Evolutionary conservation across 2,888 invertebrate species (phyloP).

Genomic region (Acleris cristana): DNA sequence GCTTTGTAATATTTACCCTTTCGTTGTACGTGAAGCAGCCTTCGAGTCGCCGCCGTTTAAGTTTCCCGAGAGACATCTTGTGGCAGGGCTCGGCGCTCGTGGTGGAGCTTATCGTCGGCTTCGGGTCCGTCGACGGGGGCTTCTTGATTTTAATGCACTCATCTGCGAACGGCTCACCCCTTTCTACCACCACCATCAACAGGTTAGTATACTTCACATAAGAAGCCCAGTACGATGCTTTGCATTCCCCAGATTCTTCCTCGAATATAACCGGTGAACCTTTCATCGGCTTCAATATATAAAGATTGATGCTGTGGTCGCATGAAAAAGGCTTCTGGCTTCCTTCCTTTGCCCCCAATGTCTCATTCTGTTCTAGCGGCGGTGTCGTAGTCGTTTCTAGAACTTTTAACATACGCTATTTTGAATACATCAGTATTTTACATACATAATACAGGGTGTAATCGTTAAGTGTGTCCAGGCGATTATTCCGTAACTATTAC

Average conservation of each 20-base stretch:
- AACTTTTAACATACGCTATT: neutral
- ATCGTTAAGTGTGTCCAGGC: no score
- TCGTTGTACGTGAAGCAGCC: constrained; percentile 91
- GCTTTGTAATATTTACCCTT: constrained; percentile 70
- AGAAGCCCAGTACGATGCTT: constrained; percentile 86
- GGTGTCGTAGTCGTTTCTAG: constrained; percentile 48
- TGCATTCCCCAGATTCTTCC: constrained; percentile 60
- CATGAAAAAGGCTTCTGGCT: constrained; percentile 85
- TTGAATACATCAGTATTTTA: neutral
- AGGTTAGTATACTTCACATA: constrained; percentile 91
- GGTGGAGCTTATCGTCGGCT: constrained; percentile 61
- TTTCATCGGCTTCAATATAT: constrained; percentile 84
- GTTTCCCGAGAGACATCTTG: constrained; percentile 88
- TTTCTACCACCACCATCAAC: constrained; percentile 88
- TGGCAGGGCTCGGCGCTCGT: constrained; percentile 87
- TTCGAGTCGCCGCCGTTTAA: constrained; percentile 87
- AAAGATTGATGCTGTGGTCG: constrained; percentile 88
- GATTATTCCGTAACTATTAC: no score
- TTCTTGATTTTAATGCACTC: constrained; percentile 67
- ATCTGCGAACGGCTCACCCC: constrained; percentile 47
- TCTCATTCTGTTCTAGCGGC: constrained; percentile 51
- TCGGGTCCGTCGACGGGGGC: constrained; percentile 85
- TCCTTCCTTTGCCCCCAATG: constrained; percentile 58
- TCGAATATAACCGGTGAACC: constrained; percentile 60
- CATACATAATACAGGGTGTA: no score